phyloP scores from a whole-genome alignment of 2,797 vertebrate species.

The Phataginus tricuspis region DNA sequence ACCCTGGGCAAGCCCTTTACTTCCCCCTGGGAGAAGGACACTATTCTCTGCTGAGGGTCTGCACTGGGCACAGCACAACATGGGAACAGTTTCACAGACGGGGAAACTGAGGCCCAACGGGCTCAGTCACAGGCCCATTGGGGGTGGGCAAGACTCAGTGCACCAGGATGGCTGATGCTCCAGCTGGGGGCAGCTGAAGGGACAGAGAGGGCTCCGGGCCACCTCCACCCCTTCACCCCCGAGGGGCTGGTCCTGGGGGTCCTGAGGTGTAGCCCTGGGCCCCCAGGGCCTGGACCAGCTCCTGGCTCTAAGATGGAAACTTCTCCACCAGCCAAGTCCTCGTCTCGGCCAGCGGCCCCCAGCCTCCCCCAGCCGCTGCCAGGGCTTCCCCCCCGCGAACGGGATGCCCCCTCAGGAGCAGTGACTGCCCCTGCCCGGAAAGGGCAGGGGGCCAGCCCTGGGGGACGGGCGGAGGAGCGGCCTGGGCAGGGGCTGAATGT shows the following conservation, averaged over 20 bases:
- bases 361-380: constrained; percentile 74
- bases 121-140: background rate
- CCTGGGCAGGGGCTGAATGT: background rate
- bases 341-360: constrained; percentile 75
- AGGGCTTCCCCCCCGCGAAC: constrained; percentile 1
- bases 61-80: background rate
- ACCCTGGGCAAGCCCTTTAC: background rate
- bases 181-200: background rate
- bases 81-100: background rate
- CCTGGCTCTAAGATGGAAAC: constrained; percentile 83
- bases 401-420: background rate
- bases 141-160: background rate
- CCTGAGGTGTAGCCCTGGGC: background rate
- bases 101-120: background rate
- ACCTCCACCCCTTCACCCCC: rapidly evolving
- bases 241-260: background rate
- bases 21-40: no score
- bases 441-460: background rate
- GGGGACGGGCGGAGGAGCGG: background rate
- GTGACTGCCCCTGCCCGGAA: background rate
- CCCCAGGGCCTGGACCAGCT: constrained; percentile 28
- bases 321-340: constrained; percentile 81
- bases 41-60: rapidly evolving
- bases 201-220: background rate
- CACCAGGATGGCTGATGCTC: background rate